Conservation (phyloP, 2,888 invertebrate genomes). For the Zaprionus obscuricornis region DNA sequence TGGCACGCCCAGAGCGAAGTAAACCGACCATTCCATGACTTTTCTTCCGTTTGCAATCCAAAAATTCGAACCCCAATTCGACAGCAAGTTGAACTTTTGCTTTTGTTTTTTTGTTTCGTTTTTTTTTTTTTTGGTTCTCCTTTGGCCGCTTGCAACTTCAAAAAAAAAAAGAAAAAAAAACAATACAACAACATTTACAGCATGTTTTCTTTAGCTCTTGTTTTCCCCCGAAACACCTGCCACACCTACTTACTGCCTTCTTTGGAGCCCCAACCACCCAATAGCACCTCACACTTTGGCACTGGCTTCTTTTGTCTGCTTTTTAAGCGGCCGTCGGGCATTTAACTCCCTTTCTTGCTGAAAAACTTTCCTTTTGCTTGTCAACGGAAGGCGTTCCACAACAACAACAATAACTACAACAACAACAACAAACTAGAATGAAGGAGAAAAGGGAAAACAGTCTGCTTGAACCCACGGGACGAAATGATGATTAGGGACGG, state of each 20-base stretch:
- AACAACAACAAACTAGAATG: too few species aligned
- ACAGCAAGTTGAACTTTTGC: constrained; percentile 52
- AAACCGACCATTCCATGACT: neutral
- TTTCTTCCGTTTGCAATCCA: too few species aligned
- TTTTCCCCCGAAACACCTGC: constrained; percentile 23
- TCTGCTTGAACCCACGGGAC: constrained; percentile 41
- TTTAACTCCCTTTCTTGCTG: constrained; percentile 51
- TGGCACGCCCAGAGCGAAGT: constrained; percentile 12
- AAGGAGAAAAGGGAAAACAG: constrained; percentile 30
- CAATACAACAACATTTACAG: constrained; percentile 58
- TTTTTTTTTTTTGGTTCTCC: constrained; percentile 9
- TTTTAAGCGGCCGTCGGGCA: constrained; percentile 51
- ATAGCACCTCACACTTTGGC: constrained; percentile 24
- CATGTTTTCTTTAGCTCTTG: constrained; percentile 44
- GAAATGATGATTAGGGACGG: constrained; percentile 5
- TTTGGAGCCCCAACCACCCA: neutral
- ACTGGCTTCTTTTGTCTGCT: constrained; percentile 50
- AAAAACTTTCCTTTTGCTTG: constrained; percentile 55
- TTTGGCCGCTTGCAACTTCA: constrained; percentile 43
- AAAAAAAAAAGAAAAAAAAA: too few species aligned
- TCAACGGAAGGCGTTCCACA: constrained; percentile 51
- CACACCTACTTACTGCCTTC: neutral
- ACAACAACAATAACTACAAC: neutral
- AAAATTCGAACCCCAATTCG: too few species aligned
- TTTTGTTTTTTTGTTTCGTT: constrained; percentile 27